These are phyloP conservation scores for Harpegnathos saltator DNA, from an alignment of 1,140 invertebrate genomes.

Conservation along the genomic window DNA sequence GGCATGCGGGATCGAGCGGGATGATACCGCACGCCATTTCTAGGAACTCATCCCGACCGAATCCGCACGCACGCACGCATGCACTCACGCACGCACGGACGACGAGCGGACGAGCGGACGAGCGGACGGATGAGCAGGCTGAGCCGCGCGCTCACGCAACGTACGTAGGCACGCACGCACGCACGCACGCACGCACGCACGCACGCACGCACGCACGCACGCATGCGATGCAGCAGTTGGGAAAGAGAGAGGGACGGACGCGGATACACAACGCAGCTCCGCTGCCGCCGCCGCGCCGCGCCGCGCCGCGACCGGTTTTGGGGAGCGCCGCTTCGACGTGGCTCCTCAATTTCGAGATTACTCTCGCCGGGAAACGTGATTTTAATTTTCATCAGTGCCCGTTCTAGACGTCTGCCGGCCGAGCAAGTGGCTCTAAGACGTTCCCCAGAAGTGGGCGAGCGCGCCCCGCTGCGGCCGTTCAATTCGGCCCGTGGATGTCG, in stretches of 20 bases:
- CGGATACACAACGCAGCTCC: conserved; percentile 28
- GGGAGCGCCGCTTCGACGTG: neutral
- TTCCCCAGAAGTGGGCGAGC: neutral
- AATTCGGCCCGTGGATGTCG: neutral
- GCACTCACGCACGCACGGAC: conserved; percentile 74
- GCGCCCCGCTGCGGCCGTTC: neutral
- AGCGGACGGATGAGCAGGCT: conserved; percentile 70
- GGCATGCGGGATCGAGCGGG: conserved; percentile 70
- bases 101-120: conserved; percentile 67
- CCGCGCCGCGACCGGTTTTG: conserved; percentile 34
- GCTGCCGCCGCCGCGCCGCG: neutral
- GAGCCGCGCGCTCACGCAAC: conserved; percentile 57
- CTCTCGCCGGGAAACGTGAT: conserved; percentile 19
- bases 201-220: too few species aligned
- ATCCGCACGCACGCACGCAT: conserved; percentile 76
- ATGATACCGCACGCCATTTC: conserved; percentile 79
- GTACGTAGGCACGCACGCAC: conserved; percentile 70
- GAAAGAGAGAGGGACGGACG: conserved; percentile 32
- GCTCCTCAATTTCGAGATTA: conserved; percentile 37
- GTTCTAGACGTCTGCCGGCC: neutral
- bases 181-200: conserved; percentile 72
- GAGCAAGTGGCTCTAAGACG: neutral
- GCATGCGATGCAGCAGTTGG: too few species aligned
- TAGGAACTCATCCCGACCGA: conserved; percentile 80
- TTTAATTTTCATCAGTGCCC: conserved; percentile 29